These are phyloP conservation scores for Rhinoraja longicauda DNA, from an alignment of 2,797 vertebrate genomes.

Conservation along the genomic window DNA sequence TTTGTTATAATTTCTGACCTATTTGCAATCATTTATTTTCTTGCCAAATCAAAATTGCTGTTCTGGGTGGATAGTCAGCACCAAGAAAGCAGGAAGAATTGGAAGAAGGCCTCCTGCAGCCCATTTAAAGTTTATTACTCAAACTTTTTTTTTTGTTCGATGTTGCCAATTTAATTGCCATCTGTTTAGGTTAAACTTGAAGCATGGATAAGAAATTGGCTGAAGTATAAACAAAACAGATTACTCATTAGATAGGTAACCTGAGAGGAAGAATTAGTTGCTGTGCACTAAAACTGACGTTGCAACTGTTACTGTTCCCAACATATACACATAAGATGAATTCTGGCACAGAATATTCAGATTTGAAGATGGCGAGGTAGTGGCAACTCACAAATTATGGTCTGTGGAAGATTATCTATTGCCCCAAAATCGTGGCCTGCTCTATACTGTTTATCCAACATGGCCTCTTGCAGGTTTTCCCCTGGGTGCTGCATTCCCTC, in stretches of 20 bases:
- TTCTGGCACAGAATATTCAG: not conserved
- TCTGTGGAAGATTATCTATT: not conserved
- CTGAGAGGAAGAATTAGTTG: not conserved
- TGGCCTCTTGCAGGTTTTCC: too few species aligned
- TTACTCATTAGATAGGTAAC: not conserved
- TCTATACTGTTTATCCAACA: too few species aligned
- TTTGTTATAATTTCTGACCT: not conserved
- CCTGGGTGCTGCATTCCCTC: too few species aligned
- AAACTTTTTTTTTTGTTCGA: not conserved
- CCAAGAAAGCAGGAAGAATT: not conserved
- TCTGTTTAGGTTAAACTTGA: not conserved
- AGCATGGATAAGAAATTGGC: not conserved
- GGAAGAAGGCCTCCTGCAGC: not conserved
- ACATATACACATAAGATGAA: not conserved
- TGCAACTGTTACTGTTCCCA: not conserved
- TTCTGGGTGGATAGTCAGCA: not conserved
- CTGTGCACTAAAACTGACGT: too few species aligned
- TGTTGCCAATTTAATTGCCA: not conserved
- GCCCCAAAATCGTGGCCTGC: too few species aligned
- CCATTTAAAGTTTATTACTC: not conserved
- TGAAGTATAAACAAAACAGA: not conserved
- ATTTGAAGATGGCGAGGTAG: not conserved
- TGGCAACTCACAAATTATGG: not conserved
- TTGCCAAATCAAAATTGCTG: not conserved
- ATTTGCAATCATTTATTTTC: not conserved